Evolutionary conservation across 2,888 invertebrate species (phyloP).

Genomic region (Perdita meconis): DNA sequence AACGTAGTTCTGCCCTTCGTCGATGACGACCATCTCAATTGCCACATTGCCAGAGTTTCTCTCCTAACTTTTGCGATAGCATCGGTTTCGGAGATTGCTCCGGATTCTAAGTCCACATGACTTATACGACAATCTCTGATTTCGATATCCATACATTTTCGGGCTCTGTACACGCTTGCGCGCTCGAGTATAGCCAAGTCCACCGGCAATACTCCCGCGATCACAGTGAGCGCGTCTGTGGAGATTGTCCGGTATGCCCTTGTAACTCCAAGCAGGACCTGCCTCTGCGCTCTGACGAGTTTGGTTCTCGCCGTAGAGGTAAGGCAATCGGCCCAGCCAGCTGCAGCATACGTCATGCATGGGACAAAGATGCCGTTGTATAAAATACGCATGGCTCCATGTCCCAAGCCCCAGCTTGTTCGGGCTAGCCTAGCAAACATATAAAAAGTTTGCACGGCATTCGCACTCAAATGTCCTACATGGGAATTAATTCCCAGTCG

Average conservation of each 20-base stretch:
- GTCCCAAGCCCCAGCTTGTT: neutral
- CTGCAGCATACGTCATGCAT: neutral
- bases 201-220: neutral
- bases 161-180: neutral
- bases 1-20: no score
- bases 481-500: neutral
- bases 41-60: no score
- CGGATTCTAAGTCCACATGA: no score
- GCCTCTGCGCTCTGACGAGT: neutral
- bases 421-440: neutral
- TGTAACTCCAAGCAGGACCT: neutral
- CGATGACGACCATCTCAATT: no score
- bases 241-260: neutral
- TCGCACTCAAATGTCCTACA: neutral
- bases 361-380: neutral
- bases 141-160: no score
- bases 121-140: no score
- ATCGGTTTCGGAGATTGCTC: no score
- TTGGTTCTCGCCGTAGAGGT: fast-evolving
- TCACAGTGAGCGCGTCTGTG: neutral
- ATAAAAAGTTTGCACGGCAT: neutral
- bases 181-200: neutral
- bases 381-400: neutral
- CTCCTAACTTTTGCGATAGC: no score
- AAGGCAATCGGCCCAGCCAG: neutral